A percentile compares a stretch with the other conserved stretches of the same genome.
Conservation (phyloP, 2,797 vertebrate genomes). For the Rhabdomys pumilio region DNA sequence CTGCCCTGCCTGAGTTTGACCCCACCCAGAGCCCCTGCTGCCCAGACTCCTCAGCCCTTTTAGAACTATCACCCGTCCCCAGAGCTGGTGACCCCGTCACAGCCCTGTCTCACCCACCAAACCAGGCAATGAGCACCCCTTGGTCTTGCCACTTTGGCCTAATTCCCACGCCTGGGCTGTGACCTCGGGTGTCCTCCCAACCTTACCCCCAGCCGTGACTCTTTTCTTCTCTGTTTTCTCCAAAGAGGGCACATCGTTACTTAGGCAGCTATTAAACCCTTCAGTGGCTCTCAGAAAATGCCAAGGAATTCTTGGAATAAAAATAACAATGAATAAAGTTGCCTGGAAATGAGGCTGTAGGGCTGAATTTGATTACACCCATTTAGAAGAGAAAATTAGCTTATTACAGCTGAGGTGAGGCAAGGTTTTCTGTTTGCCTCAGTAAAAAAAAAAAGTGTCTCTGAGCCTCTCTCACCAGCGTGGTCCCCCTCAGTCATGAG, state of each 20-base stretch:
- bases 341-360: constrained; percentile 86
- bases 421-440: constrained; percentile 58
- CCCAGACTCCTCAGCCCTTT: background rate
- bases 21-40: background rate
- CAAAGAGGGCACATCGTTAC: constrained; percentile 76
- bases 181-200: constrained; percentile 72
- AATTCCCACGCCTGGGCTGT: background rate
- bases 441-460: constrained; percentile 25
- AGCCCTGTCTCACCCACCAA: background rate
- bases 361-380: constrained; percentile 83
- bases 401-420: constrained; percentile 79
- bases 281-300: constrained; percentile 84
- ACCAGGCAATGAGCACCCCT: background rate
- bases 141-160: background rate
- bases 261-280: constrained; percentile 84
- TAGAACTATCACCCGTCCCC: too few species aligned
- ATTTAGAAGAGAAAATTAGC: constrained; percentile 84
- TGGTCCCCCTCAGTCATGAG: background rate
- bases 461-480: background rate
- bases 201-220: constrained; percentile 31
- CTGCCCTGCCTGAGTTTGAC: background rate
- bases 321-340: constrained; percentile 86
- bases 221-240: constrained; percentile 64
- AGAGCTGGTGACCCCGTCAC: background rate
- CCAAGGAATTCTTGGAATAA: constrained; percentile 88